Conservation (phyloP, 2,888 invertebrate genomes). For the Xestoiulus laeticollis region DNA sequence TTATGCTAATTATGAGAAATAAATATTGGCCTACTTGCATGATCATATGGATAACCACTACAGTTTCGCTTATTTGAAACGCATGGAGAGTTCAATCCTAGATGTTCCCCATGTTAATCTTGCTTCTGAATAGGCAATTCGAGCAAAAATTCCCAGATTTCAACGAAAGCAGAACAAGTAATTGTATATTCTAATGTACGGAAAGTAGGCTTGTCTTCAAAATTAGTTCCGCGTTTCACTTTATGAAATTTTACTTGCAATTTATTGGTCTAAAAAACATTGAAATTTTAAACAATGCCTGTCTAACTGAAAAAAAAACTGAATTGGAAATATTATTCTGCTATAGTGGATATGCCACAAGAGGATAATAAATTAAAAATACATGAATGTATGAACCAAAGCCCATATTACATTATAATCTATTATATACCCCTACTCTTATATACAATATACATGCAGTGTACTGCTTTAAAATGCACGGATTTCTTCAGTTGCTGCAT, state of each 20-base stretch:
- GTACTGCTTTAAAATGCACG: not conserved
- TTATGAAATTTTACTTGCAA: not conserved
- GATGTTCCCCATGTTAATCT: not conserved
- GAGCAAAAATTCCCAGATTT: not conserved
- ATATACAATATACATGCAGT: too few species aligned
- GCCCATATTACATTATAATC: not conserved
- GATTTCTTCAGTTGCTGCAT: constrained; percentile 3
- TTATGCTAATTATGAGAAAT: constrained; percentile 14
- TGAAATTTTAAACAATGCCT: not conserved
- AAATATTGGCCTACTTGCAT: constrained; percentile 36
- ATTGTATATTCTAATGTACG: not conserved
- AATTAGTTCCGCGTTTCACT: constrained; percentile 28
- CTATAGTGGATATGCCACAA: not conserved
- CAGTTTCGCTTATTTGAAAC: constrained; percentile 25
- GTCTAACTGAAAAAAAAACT: not conserved
- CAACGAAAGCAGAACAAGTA: constrained; percentile 31
- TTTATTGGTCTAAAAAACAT: not conserved
- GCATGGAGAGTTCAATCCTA: constrained; percentile 6
- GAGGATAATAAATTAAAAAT: not conserved
- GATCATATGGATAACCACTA: not conserved
- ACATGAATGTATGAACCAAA: too few species aligned
- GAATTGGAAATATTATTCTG: not conserved
- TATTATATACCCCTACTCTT: too few species aligned
- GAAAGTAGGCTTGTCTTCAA: not conserved
- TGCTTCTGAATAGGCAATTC: not conserved